Evolutionary conservation across 2,113 vertebrate species (phyloP).

Genomic region (Puma concolor): DNA sequence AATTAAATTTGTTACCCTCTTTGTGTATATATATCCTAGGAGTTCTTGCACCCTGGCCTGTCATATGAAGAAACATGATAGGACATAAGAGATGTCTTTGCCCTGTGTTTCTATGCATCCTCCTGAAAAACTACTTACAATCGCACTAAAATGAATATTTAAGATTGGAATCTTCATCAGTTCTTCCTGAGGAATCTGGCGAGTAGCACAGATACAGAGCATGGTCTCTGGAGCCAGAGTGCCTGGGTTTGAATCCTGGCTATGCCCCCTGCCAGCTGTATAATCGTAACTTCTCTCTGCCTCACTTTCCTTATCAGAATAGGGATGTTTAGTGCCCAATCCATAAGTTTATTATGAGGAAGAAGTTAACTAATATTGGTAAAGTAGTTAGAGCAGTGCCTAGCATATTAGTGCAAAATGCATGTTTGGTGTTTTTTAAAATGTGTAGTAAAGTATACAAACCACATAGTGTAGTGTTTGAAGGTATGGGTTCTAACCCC

Average conservation of each 20-base stretch:
- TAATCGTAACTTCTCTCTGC: background rate
- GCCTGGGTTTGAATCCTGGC: background rate
- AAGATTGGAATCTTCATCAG: background rate
- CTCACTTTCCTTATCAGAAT: background rate
- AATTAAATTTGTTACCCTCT: background rate
- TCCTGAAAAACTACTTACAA: background rate
- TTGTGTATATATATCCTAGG: background rate
- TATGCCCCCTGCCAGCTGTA: background rate
- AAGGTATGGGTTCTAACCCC: background rate
- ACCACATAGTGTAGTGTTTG: background rate
- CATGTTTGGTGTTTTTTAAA: background rate
- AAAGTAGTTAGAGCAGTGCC: background rate
- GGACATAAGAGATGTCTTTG: background rate
- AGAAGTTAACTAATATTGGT: background rate
- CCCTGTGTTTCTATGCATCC: background rate
- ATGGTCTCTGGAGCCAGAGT: too few species aligned
- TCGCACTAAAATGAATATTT: constrained; percentile 1
- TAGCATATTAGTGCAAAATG: background rate
- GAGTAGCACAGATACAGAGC: too few species aligned
- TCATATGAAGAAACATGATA: background rate
- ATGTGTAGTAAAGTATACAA: background rate
- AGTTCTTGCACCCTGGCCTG: background rate
- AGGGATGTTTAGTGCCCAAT: background rate
- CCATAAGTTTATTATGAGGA: background rate
- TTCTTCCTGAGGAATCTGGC: background rate